phyloP scores from a whole-genome alignment of 1,140 invertebrate species.

The Lasaia peninsularis region DNA sequence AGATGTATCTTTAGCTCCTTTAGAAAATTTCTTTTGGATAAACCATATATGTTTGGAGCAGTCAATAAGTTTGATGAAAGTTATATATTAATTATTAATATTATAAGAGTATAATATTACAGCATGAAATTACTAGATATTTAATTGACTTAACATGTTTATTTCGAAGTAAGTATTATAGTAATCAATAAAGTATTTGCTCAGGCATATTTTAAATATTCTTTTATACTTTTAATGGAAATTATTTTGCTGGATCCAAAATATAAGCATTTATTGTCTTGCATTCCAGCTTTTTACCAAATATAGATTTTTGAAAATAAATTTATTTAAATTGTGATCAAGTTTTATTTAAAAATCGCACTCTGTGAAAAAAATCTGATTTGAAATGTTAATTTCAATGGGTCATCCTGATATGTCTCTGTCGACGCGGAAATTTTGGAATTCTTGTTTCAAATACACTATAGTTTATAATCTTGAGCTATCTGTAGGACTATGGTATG shows the following conservation, averaged over 20 bases:
- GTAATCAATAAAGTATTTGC: conserved; percentile 19
- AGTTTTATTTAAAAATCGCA: too few species aligned
- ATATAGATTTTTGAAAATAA: conserved; percentile 42
- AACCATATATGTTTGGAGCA: conserved; percentile 14
- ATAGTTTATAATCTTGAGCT: too few species aligned
- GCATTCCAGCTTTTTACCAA: conserved; percentile 71
- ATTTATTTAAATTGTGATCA: conserved; percentile 9
- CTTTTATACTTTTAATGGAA: conserved; percentile 32
- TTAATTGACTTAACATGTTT: conserved; percentile 17
- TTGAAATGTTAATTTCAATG: too few species aligned
- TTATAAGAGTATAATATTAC: conserved; percentile 19
- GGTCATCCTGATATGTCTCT: too few species aligned
- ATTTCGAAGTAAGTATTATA: conserved; percentile 16
- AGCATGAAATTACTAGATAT: conserved; percentile 17
- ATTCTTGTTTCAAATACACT: too few species aligned
- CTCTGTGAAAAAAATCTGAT: too few species aligned
- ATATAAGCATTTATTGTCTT: conserved; percentile 62
- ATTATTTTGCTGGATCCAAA: conserved; percentile 44
- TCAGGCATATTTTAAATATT: conserved; percentile 19
- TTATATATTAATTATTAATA: too few species aligned
- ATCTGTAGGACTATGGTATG: too few species aligned
- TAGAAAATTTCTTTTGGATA: too few species aligned
- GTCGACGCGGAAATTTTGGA: too few species aligned
- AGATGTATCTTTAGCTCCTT: too few species aligned
- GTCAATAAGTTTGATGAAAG: conserved; percentile 29